Conservation (phyloP, 1,140 invertebrate species). For the Cydia fagiglandana region DNA sequence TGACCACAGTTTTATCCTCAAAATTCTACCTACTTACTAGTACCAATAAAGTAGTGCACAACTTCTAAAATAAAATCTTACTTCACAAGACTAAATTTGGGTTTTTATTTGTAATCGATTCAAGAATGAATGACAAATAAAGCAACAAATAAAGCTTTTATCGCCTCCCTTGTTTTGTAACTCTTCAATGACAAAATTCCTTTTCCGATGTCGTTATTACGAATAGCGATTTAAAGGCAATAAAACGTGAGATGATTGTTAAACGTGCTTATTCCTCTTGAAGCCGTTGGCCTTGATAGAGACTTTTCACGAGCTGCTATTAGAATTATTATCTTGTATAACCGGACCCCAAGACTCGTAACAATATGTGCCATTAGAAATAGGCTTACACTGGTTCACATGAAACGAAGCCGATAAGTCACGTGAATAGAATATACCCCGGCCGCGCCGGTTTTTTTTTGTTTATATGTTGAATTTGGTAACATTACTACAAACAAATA, state of each 20-base stretch:
- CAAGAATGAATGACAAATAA: neutral
- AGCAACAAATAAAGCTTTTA: neutral
- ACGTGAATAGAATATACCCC: neutral
- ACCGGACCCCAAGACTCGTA: neutral
- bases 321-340: neutral
- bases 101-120: neutral
- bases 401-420: neutral
- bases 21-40: too few relatives aligned
- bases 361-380: neutral
- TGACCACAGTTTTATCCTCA: too few relatives aligned
- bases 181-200: slow-evolving; percentile 37
- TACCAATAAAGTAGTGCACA: too few relatives aligned
- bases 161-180: slow-evolving; percentile 17
- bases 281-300: slow-evolving; percentile 16
- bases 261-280: slow-evolving; percentile 26
- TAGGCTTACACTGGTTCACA: neutral
- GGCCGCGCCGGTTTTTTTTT: neutral
- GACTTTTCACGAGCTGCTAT: slow-evolving; percentile 15
- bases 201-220: slow-evolving; percentile 33
- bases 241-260: slow-evolving; percentile 43
- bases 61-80: neutral
- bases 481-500: slow-evolving; percentile 1
- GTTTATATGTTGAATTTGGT: slow-evolving; percentile 1
- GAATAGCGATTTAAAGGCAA: slow-evolving; percentile 43
- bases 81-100: neutral